Evolutionary conservation across 2,888 invertebrate species (phyloP).

Genomic region (Tridacna gigas): DNA sequence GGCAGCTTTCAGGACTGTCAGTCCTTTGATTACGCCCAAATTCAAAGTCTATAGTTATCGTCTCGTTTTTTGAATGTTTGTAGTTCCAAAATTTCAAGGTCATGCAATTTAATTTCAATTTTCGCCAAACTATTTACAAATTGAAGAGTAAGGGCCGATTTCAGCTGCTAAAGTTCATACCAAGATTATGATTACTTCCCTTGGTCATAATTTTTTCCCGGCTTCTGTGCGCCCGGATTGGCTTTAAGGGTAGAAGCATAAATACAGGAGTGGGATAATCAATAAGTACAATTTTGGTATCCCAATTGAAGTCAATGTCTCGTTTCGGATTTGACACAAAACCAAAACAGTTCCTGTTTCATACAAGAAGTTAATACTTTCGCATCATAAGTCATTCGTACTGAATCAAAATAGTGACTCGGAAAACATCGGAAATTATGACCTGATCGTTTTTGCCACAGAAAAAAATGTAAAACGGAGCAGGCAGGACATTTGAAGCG

Average conservation of each 20-base stretch:
- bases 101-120: too few species aligned
- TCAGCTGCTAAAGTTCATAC: too few species aligned
- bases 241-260: not conserved
- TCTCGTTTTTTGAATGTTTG: too few species aligned
- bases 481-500: not conserved
- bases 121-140: too few species aligned
- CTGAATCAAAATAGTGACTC: not conserved
- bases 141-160: too few species aligned
- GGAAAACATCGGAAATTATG: not conserved
- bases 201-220: not conserved
- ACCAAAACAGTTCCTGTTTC: slow-evolving; percentile 57
- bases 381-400: not conserved
- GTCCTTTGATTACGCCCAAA: too few species aligned
- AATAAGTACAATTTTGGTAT: slow-evolving; percentile 16
- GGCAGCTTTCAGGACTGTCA: too few species aligned
- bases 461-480: not conserved
- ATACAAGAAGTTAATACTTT: not conserved
- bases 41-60: too few species aligned
- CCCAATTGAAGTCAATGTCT: slow-evolving; percentile 38
- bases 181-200: too few species aligned
- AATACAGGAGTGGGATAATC: slow-evolving; percentile 1
- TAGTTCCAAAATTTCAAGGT: too few species aligned
- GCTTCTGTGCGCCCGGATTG: not conserved
- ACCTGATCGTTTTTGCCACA: not conserved
- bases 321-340: slow-evolving; percentile 38